Evolutionary conservation across 2,888 invertebrate genomes (phyloP), one percentile per base, ranked within the genome.

Genomic region (Diploptera punctata): DNA sequence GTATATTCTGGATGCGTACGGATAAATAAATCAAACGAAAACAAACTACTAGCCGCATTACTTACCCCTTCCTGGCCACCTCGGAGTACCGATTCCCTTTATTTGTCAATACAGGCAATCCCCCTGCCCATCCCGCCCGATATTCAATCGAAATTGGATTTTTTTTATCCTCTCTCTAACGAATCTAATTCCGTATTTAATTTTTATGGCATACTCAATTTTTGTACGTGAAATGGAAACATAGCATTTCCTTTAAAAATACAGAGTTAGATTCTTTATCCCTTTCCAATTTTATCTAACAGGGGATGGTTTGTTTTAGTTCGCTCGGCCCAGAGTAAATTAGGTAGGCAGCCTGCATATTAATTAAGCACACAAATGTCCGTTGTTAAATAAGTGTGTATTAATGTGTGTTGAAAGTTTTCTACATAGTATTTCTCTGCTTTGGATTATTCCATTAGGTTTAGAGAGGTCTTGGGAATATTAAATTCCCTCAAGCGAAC

Each of bases 61-160:
- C 24, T 52, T 52, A 52, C 24, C 24, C 52, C n/a, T n/a, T n/a
- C n/a, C n/a, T n/a, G n/a, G n/a, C n/a, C 18, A 21, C 52, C 52
- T 21, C 52, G 3, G 24, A 7, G 24, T 13, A 24, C 24, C 52
- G 10, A 24, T 52, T 24, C 19, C 52, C 52, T 52, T 52, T 52
- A 52, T 52, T 52, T 52, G 52, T 24, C 52, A 52, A 52, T 52
- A 52, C 24, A 5, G 24, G 21, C 24, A 24, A n/a, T n/a, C n/a
- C n/a, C n/a, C n/a, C n/a, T n/a, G n/a, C n/a, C n/a, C n/a, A 13
- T 3, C 10, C 13, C 9, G 21, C 19, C 7, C 13, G 52, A 52
- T 52, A 52, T 52, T 24, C 24, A 52, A 52, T 24, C 52, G 52
- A 52, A 52, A 52, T 52, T 52, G 24, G 52, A 52, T 52, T 52